Base-by-base conservation (phyloP, 1,140 invertebrate species). In the Cecropterus lyciades region DNA sequence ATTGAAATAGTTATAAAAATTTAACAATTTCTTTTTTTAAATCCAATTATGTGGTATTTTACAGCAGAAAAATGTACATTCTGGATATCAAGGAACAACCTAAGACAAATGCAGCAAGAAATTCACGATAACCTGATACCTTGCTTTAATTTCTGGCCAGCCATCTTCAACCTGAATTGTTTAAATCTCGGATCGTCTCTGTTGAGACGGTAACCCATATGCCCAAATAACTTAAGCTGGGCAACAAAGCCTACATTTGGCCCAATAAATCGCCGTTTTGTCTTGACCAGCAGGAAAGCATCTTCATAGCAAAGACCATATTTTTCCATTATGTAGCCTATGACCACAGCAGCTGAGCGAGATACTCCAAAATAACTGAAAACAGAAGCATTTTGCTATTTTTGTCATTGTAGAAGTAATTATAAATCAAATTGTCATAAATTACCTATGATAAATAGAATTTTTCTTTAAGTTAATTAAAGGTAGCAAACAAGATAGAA, bases 261-360 rank as follows among this genome's bases (percentile, higher is more conserved):
- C 40, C 94, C 90, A 0, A 96, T 94, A 71, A 95, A 95, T 6
- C 93, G 91, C 16, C 96, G 89, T 69, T 95, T 95, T 37, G 90
- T 77, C 80, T 95, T 95, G 0, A 96, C 94, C 51, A 93, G 80
- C 11, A 95, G 93, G 71, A 95, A 95, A 0, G 97, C 96, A 53
- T 96, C 94, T 64, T 93, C 85, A 69, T 96, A 96, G 42, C 94
- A 94, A 59, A 97, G 91, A 3, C 94, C 82, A 79, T 96, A 94
- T 72, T 97, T 97, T 77, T 97, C 95, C 97, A 98, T 98, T 6
- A 97, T 86, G 80, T 96, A 98, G 7, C 96, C 97, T 68, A 97
- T 96, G 0, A 98, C 95, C 2, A 97, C 92, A 0, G 96, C 95
- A 0, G 96, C 95, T 75, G 97, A 98, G 63, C 97, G 92, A 1